These are phyloP conservation scores for Leptobrachium leishanense DNA, from an alignment of 2,113 vertebrate species.

Conservation along the genomic window DNA sequence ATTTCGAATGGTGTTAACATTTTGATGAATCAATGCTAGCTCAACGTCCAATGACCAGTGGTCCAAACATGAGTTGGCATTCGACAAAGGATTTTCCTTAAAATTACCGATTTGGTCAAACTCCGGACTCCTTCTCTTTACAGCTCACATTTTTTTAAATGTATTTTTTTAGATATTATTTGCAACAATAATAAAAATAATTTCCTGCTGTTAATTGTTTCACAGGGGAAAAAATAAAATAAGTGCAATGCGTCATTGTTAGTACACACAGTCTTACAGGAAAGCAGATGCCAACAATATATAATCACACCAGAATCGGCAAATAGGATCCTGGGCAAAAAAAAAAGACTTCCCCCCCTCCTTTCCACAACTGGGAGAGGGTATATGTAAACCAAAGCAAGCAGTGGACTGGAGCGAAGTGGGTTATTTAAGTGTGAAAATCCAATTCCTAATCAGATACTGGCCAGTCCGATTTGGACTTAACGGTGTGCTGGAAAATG, in stretches of 20 bases:
- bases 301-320: constrained; percentile 7
- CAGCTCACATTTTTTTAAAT: neutral
- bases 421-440: constrained; percentile 22
- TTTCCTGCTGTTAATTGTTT: neutral
- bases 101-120: constrained; percentile 22
- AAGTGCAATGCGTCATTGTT: constrained; percentile 37
- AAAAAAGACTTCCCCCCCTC: constrained; percentile 18
- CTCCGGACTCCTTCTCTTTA: constrained; percentile 10
- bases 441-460: constrained; percentile 36
- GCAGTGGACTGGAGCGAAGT: constrained; percentile 39
- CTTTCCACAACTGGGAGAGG: neutral
- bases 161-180: no score
- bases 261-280: constrained; percentile 27
- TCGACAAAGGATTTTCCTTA: constrained; percentile 18
- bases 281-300: constrained; percentile 38
- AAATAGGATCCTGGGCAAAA: neutral
- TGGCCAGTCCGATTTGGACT: constrained; percentile 38
- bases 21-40: no score
- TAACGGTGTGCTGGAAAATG: constrained; percentile 6
- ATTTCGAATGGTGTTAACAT: neutral
- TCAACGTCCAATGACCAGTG: neutral
- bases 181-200: no score
- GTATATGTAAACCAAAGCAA: constrained; percentile 38
- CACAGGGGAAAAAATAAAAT: constrained; percentile 17
- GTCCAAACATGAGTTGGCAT: constrained; percentile 9